A percentile compares a stretch with the other conserved stretches of the same genome.
Evolutionary conservation across 1,140 invertebrate species (phyloP).

Genomic region (Lethrus apterus): DNA sequence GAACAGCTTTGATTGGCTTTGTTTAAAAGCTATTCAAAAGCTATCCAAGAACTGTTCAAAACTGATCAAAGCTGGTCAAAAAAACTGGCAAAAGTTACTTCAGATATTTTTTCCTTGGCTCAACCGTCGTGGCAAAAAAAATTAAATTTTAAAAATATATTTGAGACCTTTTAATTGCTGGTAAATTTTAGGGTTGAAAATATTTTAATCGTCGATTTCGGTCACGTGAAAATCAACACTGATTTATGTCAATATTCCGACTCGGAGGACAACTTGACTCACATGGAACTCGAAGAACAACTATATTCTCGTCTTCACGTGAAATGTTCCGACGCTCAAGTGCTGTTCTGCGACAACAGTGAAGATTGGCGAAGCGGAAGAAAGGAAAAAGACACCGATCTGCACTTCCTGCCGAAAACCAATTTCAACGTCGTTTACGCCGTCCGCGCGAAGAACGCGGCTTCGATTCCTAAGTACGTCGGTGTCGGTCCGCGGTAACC

Average conservation of each 20-base stretch:
- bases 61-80: no score
- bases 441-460: constrained; percentile 26
- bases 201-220: constrained; percentile 66
- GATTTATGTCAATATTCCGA: constrained; percentile 64
- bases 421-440: constrained; percentile 30
- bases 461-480: constrained; percentile 31
- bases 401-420: constrained; percentile 64
- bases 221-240: constrained; percentile 61
- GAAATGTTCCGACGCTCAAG: constrained; percentile 52
- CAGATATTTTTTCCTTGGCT: no score
- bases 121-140: no score
- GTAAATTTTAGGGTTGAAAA: constrained; percentile 48
- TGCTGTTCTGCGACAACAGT: constrained; percentile 53
- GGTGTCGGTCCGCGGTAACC: no score
- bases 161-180: background rate
- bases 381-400: constrained; percentile 63
- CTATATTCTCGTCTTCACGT: constrained; percentile 72
- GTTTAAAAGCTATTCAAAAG: no score
- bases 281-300: constrained; percentile 75
- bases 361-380: constrained; percentile 70
- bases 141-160: background rate
- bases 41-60: no score
- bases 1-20: no score
- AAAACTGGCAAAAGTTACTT: no score
- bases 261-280: constrained; percentile 66